Evolutionary conservation across 2,797 vertebrate genomes (phyloP).

Genomic region (Sebastes kiyomatsui): DNA sequence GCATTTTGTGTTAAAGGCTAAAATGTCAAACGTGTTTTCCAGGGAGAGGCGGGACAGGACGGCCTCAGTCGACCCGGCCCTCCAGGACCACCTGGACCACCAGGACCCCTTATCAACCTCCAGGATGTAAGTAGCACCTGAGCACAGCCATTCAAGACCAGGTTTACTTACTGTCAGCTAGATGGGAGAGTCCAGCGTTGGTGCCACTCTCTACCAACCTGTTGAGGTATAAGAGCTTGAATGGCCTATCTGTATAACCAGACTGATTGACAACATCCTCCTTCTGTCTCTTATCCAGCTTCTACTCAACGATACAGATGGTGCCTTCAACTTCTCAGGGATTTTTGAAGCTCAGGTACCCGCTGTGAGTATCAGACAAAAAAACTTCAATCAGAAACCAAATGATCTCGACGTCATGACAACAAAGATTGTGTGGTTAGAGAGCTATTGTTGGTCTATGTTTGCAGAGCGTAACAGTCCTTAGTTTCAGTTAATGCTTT

Average conservation of each 20-base stretch:
- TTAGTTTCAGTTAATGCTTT: background rate
- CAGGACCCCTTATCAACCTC: conserved; percentile 81
- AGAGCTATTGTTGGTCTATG: background rate
- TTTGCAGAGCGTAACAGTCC: background rate
- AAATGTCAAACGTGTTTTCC: conserved; percentile 12
- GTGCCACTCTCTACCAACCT: background rate
- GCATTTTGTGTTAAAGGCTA: background rate
- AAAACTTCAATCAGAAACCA: background rate
- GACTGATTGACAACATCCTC: background rate
- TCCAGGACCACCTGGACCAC: conserved; percentile 90
- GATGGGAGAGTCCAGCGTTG: background rate
- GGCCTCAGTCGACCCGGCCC: conserved; percentile 84
- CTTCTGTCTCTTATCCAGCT: conserved; percentile 73
- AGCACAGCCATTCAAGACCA: background rate
- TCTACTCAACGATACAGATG: conserved; percentile 87
- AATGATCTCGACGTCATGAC: background rate
- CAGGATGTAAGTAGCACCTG: conserved; percentile 78
- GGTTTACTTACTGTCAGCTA: background rate
- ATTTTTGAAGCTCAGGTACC: conserved; percentile 81
- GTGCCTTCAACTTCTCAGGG: conserved; percentile 86
- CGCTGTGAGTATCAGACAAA: conserved; percentile 80
- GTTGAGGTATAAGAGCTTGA: background rate
- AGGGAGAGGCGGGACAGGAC: conserved; percentile 89
- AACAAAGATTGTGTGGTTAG: background rate
- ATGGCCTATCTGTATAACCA: background rate